Evolutionary conservation across 2,888 invertebrate species (phyloP).

Genomic region (Malthinus flaveolus): DNA sequence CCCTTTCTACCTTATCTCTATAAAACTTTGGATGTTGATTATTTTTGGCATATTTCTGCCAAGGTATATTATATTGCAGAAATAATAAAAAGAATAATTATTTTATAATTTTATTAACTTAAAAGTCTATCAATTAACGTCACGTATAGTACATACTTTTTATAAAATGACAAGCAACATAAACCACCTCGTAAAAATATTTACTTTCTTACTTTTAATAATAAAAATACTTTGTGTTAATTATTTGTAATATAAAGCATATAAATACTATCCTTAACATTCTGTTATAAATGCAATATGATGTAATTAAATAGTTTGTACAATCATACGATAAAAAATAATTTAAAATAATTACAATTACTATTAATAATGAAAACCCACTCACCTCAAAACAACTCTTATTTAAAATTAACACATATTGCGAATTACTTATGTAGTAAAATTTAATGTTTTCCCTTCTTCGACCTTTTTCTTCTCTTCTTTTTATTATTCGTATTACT

Average conservation of each 20-base stretch:
- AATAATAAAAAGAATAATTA: slow-evolving; percentile 31
- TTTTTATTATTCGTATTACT: slow-evolving; percentile 54
- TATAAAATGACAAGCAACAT: slow-evolving; percentile 35
- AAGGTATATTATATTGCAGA: neutral
- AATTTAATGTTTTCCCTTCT: slow-evolving; percentile 57
- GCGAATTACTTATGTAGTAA: neutral
- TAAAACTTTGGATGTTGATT: too few relatives aligned
- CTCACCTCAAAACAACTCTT: slow-evolving; percentile 40
- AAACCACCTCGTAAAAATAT: slow-evolving; percentile 33
- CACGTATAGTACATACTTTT: slow-evolving; percentile 25
- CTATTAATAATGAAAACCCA: slow-evolving; percentile 41
- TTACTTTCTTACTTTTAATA: slow-evolving; percentile 12
- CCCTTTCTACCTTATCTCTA: too few relatives aligned
- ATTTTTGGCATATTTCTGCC: too few relatives aligned
- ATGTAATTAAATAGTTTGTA: slow-evolving; percentile 50
- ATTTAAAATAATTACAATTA: slow-evolving; percentile 44
- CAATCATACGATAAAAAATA: slow-evolving; percentile 45
- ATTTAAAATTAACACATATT: slow-evolving; percentile 13
- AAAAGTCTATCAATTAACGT: slow-evolving; percentile 22
- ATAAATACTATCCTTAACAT: slow-evolving; percentile 14
- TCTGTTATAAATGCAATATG: slow-evolving; percentile 23
- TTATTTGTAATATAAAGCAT: slow-evolving; percentile 10
- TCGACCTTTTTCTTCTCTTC: slow-evolving; percentile 59
- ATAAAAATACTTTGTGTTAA: slow-evolving; percentile 22
- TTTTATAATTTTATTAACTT: slow-evolving; percentile 27